A percentile compares a stretch with the other conserved stretches of the same genome.
Conservation (phyloP, 1,140 invertebrate genomes). For the Drosophila kurseongensis region DNA sequence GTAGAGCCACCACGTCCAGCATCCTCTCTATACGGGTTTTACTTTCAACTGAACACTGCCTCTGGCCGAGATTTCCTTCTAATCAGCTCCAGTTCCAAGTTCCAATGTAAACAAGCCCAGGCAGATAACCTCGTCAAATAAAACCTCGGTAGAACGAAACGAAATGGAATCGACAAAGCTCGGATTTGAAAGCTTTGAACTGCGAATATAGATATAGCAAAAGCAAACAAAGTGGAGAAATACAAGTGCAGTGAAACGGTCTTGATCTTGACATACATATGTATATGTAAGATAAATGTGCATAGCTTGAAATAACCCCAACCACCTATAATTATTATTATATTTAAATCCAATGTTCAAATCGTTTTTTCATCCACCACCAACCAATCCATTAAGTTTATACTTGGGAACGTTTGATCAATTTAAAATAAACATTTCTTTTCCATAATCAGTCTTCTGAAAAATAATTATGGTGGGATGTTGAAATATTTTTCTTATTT, state of each 20-base stretch:
- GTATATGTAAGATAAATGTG: background rate
- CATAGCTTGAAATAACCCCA: background rate
- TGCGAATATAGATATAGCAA: background rate
- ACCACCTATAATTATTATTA: too few relatives aligned
- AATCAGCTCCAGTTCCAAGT: conserved; percentile 40
- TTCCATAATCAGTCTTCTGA: too few relatives aligned
- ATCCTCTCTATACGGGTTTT: conserved; percentile 37
- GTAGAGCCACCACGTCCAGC: conserved; percentile 59
- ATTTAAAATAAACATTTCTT: too few relatives aligned
- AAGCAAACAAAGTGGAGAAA: background rate
- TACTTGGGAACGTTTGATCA: too few relatives aligned
- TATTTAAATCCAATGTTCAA: too few relatives aligned
- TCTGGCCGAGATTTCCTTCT: background rate
- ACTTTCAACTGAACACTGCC: conserved; percentile 43
- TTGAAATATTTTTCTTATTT: too few relatives aligned
- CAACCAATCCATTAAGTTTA: too few relatives aligned
- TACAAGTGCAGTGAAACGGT: background rate
- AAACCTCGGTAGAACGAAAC: conserved; percentile 10
- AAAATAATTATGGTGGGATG: too few relatives aligned
- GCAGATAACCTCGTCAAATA: conserved; percentile 27
- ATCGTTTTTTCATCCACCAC: too few relatives aligned
- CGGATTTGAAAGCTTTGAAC: conserved; percentile 16
- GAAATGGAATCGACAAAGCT: conserved; percentile 13
- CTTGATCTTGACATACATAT: background rate
- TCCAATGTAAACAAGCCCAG: conserved; percentile 32